Base-by-base conservation (phyloP, 2,113 vertebrate species). In the Paracanthobrama guichenoti region DNA sequence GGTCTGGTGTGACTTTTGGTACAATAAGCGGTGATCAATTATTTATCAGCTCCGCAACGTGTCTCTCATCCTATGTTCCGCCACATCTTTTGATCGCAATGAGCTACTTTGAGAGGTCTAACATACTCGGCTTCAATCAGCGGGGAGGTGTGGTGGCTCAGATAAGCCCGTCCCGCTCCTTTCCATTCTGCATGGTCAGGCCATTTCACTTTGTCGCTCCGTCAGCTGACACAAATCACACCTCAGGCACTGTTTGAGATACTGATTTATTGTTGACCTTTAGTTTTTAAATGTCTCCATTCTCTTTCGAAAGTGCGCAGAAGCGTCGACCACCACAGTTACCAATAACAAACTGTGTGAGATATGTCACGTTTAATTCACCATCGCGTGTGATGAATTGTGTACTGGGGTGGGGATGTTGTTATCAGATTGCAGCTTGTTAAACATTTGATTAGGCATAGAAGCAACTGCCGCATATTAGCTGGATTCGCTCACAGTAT, bases 241-340 rank as follows among this genome's bases (percentile, higher is more conserved):
- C 84, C 84, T 83, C 66, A 7, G 87, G 82, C 87, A 76, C 44
- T 39, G 39, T 85, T 86, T 67, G 77, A 86, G 84, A 88, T 88
- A 73, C 62, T 81, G 83, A 85, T 86, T 86, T 83, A 86, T 86
- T 84, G 60, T 85, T 85, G 89, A 90, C 89, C 84, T 90, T 90
- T 90, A 81, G 79, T 87, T 88, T 85, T 86, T 88, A 88, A 88
- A 90, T 88, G 84, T 86, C 89, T 90, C 74, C 84, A 72, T 84
- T 87, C 82, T 90, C 78, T 88, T 84, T 73, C 28, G 60, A 86
- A 79, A 62, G 57, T 6, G 16, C 20, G 3, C 55, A n/a, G 67
- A 79, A 35, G 64, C 31, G 42, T 35, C 31, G 18, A 26, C 82
- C 44, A 31, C 24, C 39, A 79, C 86, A 55, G 53, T 84, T 82